These are phyloP conservation scores for Cyrtonyx montezumae DNA, from an alignment of 2,113 vertebrate species.

Conservation along the genomic window DNA sequence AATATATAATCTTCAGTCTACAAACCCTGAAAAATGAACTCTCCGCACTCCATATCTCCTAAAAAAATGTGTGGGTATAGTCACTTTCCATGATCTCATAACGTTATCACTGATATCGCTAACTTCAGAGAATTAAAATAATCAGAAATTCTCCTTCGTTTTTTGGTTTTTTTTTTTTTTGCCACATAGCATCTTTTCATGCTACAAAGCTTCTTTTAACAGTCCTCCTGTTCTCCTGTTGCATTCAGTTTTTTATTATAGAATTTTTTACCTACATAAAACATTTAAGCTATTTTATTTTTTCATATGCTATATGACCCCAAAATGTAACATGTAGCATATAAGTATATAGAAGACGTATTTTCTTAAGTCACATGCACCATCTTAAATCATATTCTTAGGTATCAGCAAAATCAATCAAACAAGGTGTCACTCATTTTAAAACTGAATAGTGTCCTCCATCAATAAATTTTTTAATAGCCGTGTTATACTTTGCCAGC, in stretches of 20 bases:
- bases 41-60: slow-evolving; percentile 32
- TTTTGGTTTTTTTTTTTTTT: neutral
- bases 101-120: neutral
- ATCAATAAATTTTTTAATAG: neutral
- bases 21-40: slow-evolving; percentile 57
- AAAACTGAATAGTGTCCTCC: neutral
- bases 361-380: neutral
- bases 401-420: neutral
- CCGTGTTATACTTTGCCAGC: neutral
- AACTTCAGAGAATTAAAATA: neutral
- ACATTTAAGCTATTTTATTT: neutral
- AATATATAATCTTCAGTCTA: slow-evolving; percentile 64
- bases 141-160: neutral
- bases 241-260: neutral
- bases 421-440: neutral
- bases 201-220: neutral
- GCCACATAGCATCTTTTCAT: neutral
- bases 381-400: neutral
- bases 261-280: neutral
- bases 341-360: neutral
- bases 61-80: slow-evolving; percentile 41
- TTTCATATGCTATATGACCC: neutral
- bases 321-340: neutral
- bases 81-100: slow-evolving; percentile 57
- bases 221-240: neutral